A percentile compares a stretch with the other conserved stretches of the same genome.
Evolutionary conservation across 2,797 vertebrate species (phyloP).

Genomic region (Platyrinchus mystaceus): DNA sequence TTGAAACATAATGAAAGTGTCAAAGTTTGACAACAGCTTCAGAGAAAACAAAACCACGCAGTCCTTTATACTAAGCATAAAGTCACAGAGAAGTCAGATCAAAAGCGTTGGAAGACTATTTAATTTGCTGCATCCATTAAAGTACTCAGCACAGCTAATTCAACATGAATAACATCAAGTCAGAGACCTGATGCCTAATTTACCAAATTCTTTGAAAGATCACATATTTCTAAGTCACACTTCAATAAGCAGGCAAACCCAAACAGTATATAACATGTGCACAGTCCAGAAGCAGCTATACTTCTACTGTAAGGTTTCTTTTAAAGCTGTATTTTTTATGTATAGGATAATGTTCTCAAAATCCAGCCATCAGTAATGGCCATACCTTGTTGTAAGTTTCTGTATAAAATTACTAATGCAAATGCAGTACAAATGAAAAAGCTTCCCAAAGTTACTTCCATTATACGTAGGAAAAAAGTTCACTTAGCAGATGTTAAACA

Average conservation of each 20-base stretch:
- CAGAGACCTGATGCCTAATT: neutral
- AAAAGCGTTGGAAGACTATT: neutral
- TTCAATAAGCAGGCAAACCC: neutral
- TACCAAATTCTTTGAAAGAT: neutral
- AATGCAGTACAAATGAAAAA: neutral
- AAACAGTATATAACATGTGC: rapidly evolving
- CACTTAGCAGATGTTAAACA: neutral
- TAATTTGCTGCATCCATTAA: neutral
- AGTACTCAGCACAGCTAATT: neutral
- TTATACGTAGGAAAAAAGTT: neutral
- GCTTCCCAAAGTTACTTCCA: neutral
- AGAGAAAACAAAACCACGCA: neutral
- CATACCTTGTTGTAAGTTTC: neutral
- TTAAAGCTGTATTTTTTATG: neutral
- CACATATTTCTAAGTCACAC: neutral
- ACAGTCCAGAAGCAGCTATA: neutral
- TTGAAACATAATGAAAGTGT: neutral
- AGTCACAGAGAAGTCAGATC: neutral
- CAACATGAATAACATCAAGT: neutral
- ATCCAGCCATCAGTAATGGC: neutral
- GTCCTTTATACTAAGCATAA: neutral
- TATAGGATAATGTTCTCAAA: neutral
- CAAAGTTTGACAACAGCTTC: neutral
- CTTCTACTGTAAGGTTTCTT: neutral
- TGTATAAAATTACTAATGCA: neutral